These are phyloP conservation scores for Nasonia giraulti DNA, from an alignment of 1,140 invertebrate species.

Conservation along the genomic window DNA sequence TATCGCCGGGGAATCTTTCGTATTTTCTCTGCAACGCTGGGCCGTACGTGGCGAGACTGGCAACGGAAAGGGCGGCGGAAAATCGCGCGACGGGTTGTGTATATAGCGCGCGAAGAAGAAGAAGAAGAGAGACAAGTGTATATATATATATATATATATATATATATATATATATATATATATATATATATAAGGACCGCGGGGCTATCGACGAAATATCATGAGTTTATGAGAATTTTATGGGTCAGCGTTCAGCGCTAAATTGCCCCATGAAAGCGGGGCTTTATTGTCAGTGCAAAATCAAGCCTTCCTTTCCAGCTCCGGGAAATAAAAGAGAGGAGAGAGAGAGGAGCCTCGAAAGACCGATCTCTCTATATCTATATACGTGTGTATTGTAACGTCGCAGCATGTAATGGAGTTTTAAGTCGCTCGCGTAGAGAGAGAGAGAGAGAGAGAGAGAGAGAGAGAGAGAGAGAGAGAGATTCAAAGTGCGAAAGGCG, in stretches of 20 bases:
- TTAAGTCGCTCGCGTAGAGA: conserved; percentile 14
- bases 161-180: not conserved
- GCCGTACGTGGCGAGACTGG: conserved; percentile 51
- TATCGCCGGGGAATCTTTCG: conserved; percentile 25
- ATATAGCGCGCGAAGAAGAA: conserved; percentile 4
- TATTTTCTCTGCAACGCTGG: not conserved
- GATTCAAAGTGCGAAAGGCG: not conserved
- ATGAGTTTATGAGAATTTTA: conserved; percentile 54
- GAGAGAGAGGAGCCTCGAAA: not conserved
- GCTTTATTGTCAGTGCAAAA: conserved; percentile 52
- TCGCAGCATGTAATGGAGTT: conserved; percentile 32
- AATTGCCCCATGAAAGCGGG: conserved; percentile 52
- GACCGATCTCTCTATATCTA: not conserved
- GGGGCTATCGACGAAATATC: conserved; percentile 53
- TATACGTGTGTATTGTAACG: not conserved
- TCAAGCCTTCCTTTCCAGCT: conserved; percentile 21
- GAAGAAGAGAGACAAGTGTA: not conserved
- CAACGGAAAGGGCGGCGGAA: not conserved
- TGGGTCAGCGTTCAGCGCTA: conserved; percentile 43
- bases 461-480: too few species aligned
- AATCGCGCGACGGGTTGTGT: not conserved
- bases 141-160: too few species aligned
- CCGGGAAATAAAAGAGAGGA: conserved; percentile 36
- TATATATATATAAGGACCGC: not conserved
- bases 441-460: too few species aligned